Conservation (phyloP, 2,113 vertebrate genomes). For the Hepsetus odoe region DNA sequence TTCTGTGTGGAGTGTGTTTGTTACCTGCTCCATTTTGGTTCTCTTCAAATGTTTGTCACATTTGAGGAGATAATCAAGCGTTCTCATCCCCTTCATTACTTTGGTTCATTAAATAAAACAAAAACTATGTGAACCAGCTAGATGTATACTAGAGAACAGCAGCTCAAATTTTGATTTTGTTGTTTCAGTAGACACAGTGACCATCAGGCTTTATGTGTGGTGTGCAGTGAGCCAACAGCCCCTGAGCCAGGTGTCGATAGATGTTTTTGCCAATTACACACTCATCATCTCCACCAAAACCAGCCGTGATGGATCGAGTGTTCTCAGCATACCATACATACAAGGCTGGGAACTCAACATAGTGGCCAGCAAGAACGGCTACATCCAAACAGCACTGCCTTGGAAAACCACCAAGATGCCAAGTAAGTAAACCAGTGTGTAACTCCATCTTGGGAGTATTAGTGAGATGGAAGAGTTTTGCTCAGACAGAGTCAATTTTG, state of each 20-base stretch:
- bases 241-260: conserved; percentile 82
- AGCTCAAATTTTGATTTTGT: background rate
- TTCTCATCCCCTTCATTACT: too few relatives aligned
- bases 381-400: conserved; percentile 82
- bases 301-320: conserved; percentile 59
- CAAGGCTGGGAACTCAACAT: conserved; percentile 82
- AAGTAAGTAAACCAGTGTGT: conserved; percentile 83
- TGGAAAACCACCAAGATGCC: conserved; percentile 90
- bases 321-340: conserved; percentile 82
- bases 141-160: background rate
- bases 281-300: conserved; percentile 67
- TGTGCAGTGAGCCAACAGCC: conserved; percentile 85
- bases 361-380: conserved; percentile 84
- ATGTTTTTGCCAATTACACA: conserved; percentile 71
- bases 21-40: too few relatives aligned
- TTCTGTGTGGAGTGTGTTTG: too few relatives aligned
- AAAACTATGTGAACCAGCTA: too few relatives aligned
- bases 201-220: conserved; percentile 86
- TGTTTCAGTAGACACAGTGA: conserved; percentile 30
- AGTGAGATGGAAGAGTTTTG: background rate
- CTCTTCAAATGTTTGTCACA: too few relatives aligned
- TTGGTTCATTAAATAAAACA: too few relatives aligned
- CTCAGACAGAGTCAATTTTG: background rate
- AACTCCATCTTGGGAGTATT: background rate
- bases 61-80: too few relatives aligned